Evolutionary conservation across 2,113 vertebrate species (phyloP).

Genomic region (Pandion haliaetus): DNA sequence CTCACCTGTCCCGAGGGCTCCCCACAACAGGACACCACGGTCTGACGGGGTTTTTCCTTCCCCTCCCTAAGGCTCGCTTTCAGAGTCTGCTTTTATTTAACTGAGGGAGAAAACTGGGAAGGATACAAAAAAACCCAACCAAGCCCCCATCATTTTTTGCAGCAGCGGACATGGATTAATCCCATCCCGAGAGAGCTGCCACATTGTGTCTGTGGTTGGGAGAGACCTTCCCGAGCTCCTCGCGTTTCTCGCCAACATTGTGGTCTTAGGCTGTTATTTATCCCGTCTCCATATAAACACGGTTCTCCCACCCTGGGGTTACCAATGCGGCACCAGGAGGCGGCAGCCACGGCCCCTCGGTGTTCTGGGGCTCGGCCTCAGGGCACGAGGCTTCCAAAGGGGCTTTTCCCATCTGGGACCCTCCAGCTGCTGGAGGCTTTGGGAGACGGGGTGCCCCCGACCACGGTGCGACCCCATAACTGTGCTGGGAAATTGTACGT

Average conservation of each 20-base stretch:
- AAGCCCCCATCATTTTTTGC: neutral
- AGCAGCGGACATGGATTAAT: neutral
- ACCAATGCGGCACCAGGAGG: neutral
- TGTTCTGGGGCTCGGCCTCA: neutral
- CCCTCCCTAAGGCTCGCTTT: neutral
- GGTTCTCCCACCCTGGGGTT: neutral
- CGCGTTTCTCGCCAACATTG: neutral
- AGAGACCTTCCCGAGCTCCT: neutral
- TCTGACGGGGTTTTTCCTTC: neutral
- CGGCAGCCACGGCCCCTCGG: rapidly evolving
- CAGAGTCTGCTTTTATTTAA: neutral
- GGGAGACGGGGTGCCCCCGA: rapidly evolving
- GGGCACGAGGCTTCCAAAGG: neutral
- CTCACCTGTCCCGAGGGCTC: neutral
- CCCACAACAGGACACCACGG: rapidly evolving
- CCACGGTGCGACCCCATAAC: rapidly evolving
- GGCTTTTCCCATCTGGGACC: rapidly evolving
- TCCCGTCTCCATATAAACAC: neutral
- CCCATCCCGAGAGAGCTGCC: neutral
- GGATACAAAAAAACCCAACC: neutral
- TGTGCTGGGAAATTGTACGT: rapidly evolving
- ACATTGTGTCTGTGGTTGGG: neutral
- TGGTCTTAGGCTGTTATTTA: neutral
- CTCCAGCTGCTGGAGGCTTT: rapidly evolving
- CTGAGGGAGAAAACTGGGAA: neutral